Evolutionary conservation across 2,888 invertebrate genomes (phyloP), one percentile per base, ranked within the genome.

Genomic region (Meteorus colon): DNA sequence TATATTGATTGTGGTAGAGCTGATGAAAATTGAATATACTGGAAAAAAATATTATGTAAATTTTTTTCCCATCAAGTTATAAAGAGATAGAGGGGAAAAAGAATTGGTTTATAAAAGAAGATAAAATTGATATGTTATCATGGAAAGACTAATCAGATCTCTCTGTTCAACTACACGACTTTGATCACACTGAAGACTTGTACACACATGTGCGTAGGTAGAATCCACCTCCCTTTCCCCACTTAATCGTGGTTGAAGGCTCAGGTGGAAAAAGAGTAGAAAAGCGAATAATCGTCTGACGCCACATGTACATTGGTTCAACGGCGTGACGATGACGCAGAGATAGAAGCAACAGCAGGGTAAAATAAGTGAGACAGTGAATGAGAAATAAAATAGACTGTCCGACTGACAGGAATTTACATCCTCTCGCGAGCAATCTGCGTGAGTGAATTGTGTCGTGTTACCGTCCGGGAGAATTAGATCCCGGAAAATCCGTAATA

Each of bases 361-460:
- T 55, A 67, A 68, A 63, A 71, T 45, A 51, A 68, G 68, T 37
- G 60, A 51, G 66, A 81, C 76, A 78, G 78, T 81, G 79, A 81
- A 83, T 82, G 75, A 79, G 75, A 76, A 82, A 83, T 85, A 87
- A 88, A 88, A 88, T 86, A 86, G 86, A 88, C 86, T 86, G 83
- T 85, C 85, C 84, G 84, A 87, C 86, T 86, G 87, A 86, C 87
- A 88, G 87, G 86, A 88, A 88, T 88, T 88, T 87, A 88, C 87
- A 87, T 87, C 85, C 87, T 87, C 84, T 84, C 86, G 84, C 84
- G 87, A 86, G 87, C 88, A 89, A 88, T 89, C 87, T 88, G 87
- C 88, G 88, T 88, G 87, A 89, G 88, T 88, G 88, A 88, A 88
- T 88, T 87, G 88, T 88, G 88, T 88, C 87, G 87, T 86, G 87